A percentile compares a stretch with the other conserved stretches of the same genome.
phyloP scores from a whole-genome alignment of 2,888 invertebrate species.

The Ditula angustiorana region DNA sequence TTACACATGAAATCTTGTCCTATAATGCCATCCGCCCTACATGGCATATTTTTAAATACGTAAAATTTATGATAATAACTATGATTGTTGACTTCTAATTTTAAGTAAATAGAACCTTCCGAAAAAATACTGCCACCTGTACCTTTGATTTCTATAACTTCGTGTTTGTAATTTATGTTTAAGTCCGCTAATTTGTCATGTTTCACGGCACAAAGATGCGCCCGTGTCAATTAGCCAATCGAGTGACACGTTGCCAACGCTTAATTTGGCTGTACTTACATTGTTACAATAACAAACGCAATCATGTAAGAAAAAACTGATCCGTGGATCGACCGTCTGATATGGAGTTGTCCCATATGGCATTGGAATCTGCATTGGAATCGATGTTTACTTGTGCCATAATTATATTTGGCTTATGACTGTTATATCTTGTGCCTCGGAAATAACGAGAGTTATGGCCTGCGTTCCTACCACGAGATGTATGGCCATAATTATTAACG shows the following conservation, averaged over 20 bases:
- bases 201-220: constrained; percentile 33
- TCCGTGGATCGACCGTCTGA: background rate
- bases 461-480: background rate
- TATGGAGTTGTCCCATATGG: background rate
- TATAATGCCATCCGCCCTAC: background rate
- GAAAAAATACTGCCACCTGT: constrained; percentile 28
- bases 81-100: background rate
- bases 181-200: background rate
- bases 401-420: background rate
- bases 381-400: background rate
- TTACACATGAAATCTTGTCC: background rate
- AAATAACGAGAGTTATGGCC: background rate
- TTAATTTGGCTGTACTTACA: constrained; percentile 2
- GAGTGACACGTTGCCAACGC: background rate
- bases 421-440: no score
- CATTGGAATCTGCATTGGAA: background rate
- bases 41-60: background rate
- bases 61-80: constrained; percentile 23
- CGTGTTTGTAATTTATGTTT: constrained; percentile 16
- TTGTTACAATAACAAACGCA: constrained; percentile 12
- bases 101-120: constrained; percentile 26
- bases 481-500: background rate
- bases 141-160: constrained; percentile 25
- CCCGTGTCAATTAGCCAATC: constrained; percentile 37
- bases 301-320: constrained; percentile 37